Evolutionary conservation across 1,140 invertebrate genomes (phyloP), one percentile per base, ranked within the genome.

Genomic region (Philopotamus ludificatus): DNA sequence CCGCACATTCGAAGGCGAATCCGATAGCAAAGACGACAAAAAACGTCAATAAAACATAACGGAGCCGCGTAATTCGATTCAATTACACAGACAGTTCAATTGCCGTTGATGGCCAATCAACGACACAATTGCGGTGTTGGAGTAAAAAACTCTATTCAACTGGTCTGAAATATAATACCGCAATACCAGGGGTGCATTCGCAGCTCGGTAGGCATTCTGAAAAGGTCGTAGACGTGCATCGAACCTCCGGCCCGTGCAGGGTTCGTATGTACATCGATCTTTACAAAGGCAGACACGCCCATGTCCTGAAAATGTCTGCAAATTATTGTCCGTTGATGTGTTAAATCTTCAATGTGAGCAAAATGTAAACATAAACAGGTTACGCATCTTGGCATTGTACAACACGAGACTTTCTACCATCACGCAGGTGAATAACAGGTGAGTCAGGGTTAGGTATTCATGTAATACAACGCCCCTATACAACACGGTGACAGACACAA

Each of bases 141-240:
- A 7, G 16, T 16, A 47, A 18, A 18, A 9, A 47, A 9, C 44
- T 7, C 7, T 18, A 12, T 1, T 3, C 23, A 15, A 50, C 20
- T 50, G 47, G 23, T 50, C 47, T 3, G 47, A 50, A 50, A 20
- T 4, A 20, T 50, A 20, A 10, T 2, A 21, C 16, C 18, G n/a
- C 4, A 2, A 10, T 10, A 10, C 47, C 2, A 21, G 3, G 47
- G 16, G 7, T 23, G 22, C 3, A 21, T 34, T 54, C 44, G 7
- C 44, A 12, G 18, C 8, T 9, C 44, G 18, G 44, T 4, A 7
- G 7, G 18, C 4, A 47, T 12, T 47, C 18, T n/a, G 50, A n/a
- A 57, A 41, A 60, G 57, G 57, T 60, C 57, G 57, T 47, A 60
- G 57, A 60, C 57, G 57, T 60, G 44, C 57, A 60, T 60, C 57